Evolutionary conservation across 2,888 invertebrate genomes (phyloP), one percentile per base, ranked within the genome.

Genomic region (Catocala nupta): DNA sequence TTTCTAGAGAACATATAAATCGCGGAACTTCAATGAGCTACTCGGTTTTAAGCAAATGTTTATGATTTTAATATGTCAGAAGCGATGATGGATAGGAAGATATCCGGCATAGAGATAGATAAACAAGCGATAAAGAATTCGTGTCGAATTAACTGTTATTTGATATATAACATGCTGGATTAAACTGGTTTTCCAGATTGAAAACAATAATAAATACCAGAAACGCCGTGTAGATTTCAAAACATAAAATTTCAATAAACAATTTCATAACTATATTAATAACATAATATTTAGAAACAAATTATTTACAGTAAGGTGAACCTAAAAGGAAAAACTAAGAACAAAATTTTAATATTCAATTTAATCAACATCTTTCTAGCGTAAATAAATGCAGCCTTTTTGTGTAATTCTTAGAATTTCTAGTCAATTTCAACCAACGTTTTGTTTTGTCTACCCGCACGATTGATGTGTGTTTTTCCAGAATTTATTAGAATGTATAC

Each of bases 1-100:
- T 89, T 90, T 84, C 63, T 65, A 83, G 81, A 55, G 50, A 43
- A 68, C 76, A 82, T 84, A 86, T 87, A 85, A 85, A 81, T 81
- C 80, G 71, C 54, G 33, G 48, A 59, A 68, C 63, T 69, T 77
- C 75, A 81, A 76, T 80, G 75, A 80, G 54, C 57, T 60, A 7
- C 44, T 59, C 25, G 65, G 67, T 78, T 77, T 73, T 63, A 77
- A 80, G 77, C 61, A 71, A 77, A 80, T 75, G 68, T 78, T 75
- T 76, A 65, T 77, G 62, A 70, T 68, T 72, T 75, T 73, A 72
- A 69, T 56, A 69, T 68, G 57, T 63, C 61, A 54, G 63, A 55
- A 45, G 7, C 39, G 47, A n/a, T 65, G 67, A 69, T 56, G 48
- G 58, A 63, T 63, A 48, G 63, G 44, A 59, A 47, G 25, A 48